phyloP scores from a whole-genome alignment of 1,140 invertebrate species.

The Gonatopus flavifemur region DNA sequence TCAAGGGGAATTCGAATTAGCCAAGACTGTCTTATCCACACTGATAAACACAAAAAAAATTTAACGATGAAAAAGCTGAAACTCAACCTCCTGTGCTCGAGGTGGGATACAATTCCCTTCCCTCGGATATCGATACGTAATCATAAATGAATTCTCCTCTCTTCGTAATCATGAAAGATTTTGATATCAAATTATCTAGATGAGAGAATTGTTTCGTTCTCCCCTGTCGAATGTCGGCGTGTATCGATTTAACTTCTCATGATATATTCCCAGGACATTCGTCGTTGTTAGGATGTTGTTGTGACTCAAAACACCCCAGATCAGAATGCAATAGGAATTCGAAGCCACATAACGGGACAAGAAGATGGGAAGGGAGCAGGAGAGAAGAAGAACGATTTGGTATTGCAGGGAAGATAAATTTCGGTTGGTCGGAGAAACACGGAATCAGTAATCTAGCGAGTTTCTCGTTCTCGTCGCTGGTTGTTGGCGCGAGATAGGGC shows the following conservation, averaged over 20 bases:
- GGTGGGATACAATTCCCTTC: no score
- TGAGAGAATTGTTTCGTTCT: background rate
- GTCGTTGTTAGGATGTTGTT: background rate
- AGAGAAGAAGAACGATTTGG: no score
- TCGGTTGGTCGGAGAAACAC: constrained; percentile 8
- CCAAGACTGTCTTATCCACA: constrained; percentile 37
- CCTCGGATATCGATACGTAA: no score
- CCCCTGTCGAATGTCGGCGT: background rate
- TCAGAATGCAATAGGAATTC: background rate
- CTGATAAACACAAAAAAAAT: constrained; percentile 45
- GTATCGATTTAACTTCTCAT: background rate
- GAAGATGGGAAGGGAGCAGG: no score
- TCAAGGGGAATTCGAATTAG: constrained; percentile 57
- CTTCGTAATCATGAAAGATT: no score
- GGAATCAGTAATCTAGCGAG: constrained; percentile 30
- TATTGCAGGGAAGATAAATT: constrained; percentile 40
- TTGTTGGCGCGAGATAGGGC: constrained; percentile 28
- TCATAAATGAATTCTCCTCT: no score
- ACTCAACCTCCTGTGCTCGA: no score
- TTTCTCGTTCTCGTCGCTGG: constrained; percentile 16
- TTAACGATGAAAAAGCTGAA: constrained; percentile 28
- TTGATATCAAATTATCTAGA: no score
- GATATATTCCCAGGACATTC: background rate
- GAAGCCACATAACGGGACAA: no score
- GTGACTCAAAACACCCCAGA: background rate